Evolutionary conservation across 2,113 vertebrate species (phyloP).

Genomic region (Dasyurus viverrinus): DNA sequence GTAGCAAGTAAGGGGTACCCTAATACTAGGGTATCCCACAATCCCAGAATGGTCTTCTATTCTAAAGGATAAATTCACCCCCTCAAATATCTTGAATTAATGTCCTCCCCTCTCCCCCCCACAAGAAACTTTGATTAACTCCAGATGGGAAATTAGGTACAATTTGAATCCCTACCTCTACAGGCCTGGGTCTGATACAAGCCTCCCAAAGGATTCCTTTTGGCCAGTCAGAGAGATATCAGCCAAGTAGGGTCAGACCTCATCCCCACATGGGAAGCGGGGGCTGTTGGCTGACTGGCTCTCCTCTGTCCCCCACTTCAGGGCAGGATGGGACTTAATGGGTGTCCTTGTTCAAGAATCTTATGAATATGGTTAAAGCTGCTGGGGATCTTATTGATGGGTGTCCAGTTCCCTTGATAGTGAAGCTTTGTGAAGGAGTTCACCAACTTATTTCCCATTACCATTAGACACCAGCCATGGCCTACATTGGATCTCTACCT

Average conservation of each 20-base stretch:
- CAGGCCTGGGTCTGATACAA: background rate
- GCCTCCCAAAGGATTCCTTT: background rate
- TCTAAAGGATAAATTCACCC: constrained; percentile 9
- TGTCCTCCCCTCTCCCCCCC: no score
- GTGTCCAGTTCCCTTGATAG: constrained; percentile 96
- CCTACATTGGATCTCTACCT: constrained; percentile 93
- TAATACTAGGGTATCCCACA: background rate
- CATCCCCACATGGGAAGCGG: background rate
- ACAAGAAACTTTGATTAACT: background rate
- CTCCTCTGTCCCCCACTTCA: background rate
- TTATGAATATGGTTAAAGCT: constrained; percentile 92
- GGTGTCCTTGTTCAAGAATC: constrained; percentile 88
- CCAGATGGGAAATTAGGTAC: background rate
- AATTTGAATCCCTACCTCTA: background rate
- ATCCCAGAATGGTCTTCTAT: background rate
- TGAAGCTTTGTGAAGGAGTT: constrained; percentile 88
- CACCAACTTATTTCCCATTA: constrained; percentile 89
- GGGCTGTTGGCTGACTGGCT: background rate
- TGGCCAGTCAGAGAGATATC: background rate
- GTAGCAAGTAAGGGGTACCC: constrained; percentile 21
- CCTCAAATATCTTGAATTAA: background rate
- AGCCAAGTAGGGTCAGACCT: background rate
- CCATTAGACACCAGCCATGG: constrained; percentile 89
- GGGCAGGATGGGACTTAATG: constrained; percentile 24
- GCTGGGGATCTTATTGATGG: constrained; percentile 91